These are phyloP conservation scores for Dioctria rufipes DNA, from an alignment of 2,888 invertebrate species.

Conservation along the genomic window DNA sequence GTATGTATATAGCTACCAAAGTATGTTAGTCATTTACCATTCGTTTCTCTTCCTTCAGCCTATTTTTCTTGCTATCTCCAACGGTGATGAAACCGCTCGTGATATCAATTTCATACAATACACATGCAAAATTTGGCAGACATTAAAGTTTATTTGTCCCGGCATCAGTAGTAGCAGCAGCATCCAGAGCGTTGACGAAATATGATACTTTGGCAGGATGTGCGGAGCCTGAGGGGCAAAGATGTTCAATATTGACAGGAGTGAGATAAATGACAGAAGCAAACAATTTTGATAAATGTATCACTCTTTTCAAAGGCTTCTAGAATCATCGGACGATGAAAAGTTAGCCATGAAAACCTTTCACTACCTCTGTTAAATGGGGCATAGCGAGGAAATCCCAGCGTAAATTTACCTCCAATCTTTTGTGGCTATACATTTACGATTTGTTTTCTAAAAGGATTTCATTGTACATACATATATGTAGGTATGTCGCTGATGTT, in stretches of 20 bases:
- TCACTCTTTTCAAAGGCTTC: not conserved
- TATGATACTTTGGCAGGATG: not conserved
- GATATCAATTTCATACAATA: not conserved
- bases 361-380: slow-evolving; percentile 43
- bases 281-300: slow-evolving; percentile 50
- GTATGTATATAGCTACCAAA: not conserved
- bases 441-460: slow-evolving; percentile 39
- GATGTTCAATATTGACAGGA: slow-evolving; percentile 49
- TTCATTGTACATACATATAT: slow-evolving; percentile 9
- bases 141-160: slow-evolving; percentile 50
- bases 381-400: slow-evolving; percentile 26
- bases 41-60: not conserved
- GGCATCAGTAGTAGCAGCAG: no score
- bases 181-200: not conserved
- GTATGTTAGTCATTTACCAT: slow-evolving; percentile 36
- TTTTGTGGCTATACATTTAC: not conserved
- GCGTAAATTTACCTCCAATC: slow-evolving; percentile 19
- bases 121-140: slow-evolving; percentile 23
- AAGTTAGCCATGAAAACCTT: slow-evolving; percentile 10
- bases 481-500: no score
- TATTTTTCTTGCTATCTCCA: slow-evolving; percentile 3
- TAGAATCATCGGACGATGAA: slow-evolving; percentile 32
- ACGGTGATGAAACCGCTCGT: not conserved
- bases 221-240: not conserved
- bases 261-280: slow-evolving; percentile 49